A percentile compares a stretch with the other conserved stretches of the same genome.
phyloP scores from a whole-genome alignment of 2,113 vertebrate genomes.

The Grammomys surdaster region DNA sequence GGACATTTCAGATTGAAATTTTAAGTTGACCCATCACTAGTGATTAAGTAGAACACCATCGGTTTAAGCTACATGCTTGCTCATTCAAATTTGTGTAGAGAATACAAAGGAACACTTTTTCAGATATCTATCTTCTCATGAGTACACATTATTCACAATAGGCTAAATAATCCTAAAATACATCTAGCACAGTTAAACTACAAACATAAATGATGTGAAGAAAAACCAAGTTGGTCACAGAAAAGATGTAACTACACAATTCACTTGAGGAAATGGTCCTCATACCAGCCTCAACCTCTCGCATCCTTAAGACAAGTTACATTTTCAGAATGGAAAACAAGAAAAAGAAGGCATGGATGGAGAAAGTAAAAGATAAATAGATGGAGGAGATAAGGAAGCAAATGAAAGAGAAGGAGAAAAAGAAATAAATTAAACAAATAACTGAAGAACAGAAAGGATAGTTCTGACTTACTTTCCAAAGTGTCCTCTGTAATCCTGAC shows the following conservation, averaged over 20 bases:
- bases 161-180: background rate
- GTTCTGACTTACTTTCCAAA: background rate
- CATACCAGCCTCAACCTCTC: too few species aligned
- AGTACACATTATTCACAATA: background rate
- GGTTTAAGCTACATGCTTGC: background rate
- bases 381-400: background rate
- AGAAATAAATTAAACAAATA: background rate
- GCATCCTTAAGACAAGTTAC: background rate
- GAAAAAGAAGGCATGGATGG: background rate
- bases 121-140: background rate
- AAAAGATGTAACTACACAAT: background rate
- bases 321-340: background rate
- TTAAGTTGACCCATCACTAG: background rate
- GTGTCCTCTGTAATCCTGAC: background rate
- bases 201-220: background rate
- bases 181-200: background rate
- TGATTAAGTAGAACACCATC: background rate
- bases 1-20: background rate
- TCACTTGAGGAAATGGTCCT: background rate
- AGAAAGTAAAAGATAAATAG: background rate
- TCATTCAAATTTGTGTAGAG: background rate
- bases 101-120: background rate
- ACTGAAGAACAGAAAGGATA: background rate
- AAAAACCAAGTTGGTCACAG: background rate
- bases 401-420: background rate